These are phyloP conservation scores for Maconellicoccus hirsutus DNA, from an alignment of 1,140 invertebrate species.

Conservation along the genomic window DNA sequence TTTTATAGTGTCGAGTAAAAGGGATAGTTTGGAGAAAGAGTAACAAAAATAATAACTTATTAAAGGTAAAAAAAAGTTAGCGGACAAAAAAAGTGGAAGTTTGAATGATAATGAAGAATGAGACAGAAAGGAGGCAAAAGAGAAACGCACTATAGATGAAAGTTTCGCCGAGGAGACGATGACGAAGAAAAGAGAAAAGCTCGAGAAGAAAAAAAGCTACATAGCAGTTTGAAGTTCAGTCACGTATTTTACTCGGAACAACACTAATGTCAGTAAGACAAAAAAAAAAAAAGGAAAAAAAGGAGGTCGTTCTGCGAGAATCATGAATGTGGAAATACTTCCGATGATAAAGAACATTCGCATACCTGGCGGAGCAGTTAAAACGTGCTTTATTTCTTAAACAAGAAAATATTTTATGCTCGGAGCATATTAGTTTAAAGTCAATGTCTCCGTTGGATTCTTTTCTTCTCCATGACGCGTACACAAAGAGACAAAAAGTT, in stretches of 20 bases:
- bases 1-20: not conserved
- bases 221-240: slow-evolving; percentile 8
- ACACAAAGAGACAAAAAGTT: no score
- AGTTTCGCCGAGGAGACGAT: not conserved
- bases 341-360: slow-evolving; percentile 1
- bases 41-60: slow-evolving; percentile 6
- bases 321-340: slow-evolving; percentile 9
- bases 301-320: slow-evolving; percentile 7
- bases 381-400: slow-evolving; percentile 5
- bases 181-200: no score
- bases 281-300: not conserved
- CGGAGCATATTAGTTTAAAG: not conserved
- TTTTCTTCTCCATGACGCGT: no score
- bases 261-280: slow-evolving; percentile 2
- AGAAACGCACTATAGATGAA: not conserved
- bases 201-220: not conserved
- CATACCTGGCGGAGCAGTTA: slow-evolving; percentile 6
- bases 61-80: not conserved
- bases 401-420: slow-evolving; percentile 10
- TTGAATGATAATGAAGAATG: not conserved
- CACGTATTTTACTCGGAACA: not conserved
- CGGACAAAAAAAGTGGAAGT: not conserved
- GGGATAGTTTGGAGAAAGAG: not conserved
- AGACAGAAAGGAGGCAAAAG: not conserved
- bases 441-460: no score